A percentile compares a stretch with the other conserved stretches of the same genome.
Conservation (phyloP, 2,888 invertebrate genomes). For the Lissocephala sabroskyi region DNA sequence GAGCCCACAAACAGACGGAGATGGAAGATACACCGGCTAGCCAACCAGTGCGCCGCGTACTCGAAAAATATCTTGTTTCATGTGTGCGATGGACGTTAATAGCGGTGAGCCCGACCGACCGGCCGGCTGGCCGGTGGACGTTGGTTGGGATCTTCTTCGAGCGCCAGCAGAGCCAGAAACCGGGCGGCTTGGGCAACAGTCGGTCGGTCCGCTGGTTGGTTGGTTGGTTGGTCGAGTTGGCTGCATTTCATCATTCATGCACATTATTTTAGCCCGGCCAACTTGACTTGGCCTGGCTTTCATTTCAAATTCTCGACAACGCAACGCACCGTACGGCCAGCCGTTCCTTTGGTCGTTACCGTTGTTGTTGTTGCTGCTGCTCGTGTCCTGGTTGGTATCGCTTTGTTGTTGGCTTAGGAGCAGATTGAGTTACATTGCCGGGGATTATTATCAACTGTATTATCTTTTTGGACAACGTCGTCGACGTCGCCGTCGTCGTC, state of each 20-base stretch:
- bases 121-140: constrained; percentile 1
- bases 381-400: constrained; percentile 34
- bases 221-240: constrained; percentile 22
- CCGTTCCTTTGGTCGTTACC: neutral
- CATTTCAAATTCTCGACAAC: constrained; percentile 4
- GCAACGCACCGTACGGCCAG: too few species aligned
- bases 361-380: constrained; percentile 12
- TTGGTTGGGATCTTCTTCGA: neutral
- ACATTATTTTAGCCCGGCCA: constrained; percentile 45
- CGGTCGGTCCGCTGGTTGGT: neutral
- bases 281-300: constrained; percentile 8
- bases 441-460: constrained; percentile 66
- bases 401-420: constrained; percentile 47
- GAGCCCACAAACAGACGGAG: too few species aligned
- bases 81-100: constrained; percentile 67
- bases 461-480: constrained; percentile 32
- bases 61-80: constrained; percentile 66
- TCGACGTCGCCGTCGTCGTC: constrained; percentile 1
- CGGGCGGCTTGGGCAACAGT: constrained; percentile 31
- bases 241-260: constrained; percentile 65
- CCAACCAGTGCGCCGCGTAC: constrained; percentile 15
- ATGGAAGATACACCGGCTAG: constrained; percentile 13
- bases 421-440: constrained; percentile 65
- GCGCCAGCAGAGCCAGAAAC: constrained; percentile 15
- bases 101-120: constrained; percentile 37